These are phyloP conservation scores for Penaeus chinensis DNA, from an alignment of 1,140 invertebrate genomes.

Conservation along the genomic window DNA sequence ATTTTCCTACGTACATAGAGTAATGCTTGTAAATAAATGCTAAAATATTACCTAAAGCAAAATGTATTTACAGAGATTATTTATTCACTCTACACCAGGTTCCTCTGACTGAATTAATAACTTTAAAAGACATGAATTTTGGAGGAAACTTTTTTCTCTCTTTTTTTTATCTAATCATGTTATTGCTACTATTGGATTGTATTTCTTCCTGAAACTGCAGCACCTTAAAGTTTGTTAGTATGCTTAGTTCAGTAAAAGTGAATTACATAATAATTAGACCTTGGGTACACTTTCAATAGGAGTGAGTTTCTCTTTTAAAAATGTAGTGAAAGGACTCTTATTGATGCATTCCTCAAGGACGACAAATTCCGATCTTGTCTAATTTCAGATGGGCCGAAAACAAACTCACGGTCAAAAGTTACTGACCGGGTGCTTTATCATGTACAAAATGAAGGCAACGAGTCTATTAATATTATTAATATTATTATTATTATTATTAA, in stretches of 20 bases:
- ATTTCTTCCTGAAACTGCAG: slow-evolving; percentile 45
- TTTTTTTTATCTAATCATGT: slow-evolving; percentile 30
- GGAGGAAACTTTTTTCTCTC: not conserved
- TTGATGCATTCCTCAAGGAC: not conserved
- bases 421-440: slow-evolving; percentile 44
- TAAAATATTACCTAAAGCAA: slow-evolving; percentile 45
- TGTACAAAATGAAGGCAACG: slow-evolving; percentile 45
- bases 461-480: slow-evolving; percentile 42
- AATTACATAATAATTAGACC: too few species aligned
- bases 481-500: slow-evolving; percentile 14
- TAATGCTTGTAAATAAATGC: slow-evolving; percentile 49
- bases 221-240: slow-evolving; percentile 40
- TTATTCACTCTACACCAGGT: slow-evolving; percentile 37
- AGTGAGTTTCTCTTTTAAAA: slow-evolving; percentile 29
- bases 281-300: slow-evolving; percentile 11
- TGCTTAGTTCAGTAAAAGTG: not conserved
- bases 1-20: slow-evolving; percentile 43
- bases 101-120: slow-evolving; percentile 43
- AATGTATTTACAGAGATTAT: slow-evolving; percentile 37
- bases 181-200: slow-evolving; percentile 47
- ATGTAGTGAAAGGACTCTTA: slow-evolving; percentile 27
- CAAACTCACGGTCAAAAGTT: slow-evolving; percentile 43
- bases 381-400: slow-evolving; percentile 27
- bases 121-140: slow-evolving; percentile 15
- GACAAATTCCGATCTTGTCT: slow-evolving; percentile 7